Base-by-base conservation (phyloP, 2,797 vertebrate species). In the Eupleurogrammus muticus region DNA sequence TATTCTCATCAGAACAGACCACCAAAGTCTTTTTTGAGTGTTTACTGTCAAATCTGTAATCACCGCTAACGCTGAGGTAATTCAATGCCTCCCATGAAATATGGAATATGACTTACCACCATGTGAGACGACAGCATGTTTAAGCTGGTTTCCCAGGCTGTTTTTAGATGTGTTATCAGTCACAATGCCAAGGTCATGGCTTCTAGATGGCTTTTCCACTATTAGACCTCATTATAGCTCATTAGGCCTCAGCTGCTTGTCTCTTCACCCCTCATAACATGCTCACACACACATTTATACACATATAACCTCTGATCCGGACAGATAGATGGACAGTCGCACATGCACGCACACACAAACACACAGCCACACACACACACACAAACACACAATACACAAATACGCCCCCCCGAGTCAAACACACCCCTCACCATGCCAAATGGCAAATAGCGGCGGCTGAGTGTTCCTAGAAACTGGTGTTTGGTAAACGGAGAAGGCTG, bases 181-280 rank as follows among this genome's bases (percentile, higher is more conserved):
- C 87, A 87, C 90, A 91, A 92, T 92, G 82, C 91, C 91, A 92
- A 92, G 91, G 91, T 89, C 90, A 81, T 86, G 92, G 89, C 91
- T 92, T 85, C 87, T 86, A 89, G 87, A 93, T 90, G 88, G 75
- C 84, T 92, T 93, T 95, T 94, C 92, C 90, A 92, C 92, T 91
- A 92, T 94, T 94, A 94, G 90, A 77, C 83, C 89, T 93, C 94
- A 95, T 95, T 95, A 95, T 86, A 91, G 83, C 89, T 93, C 93
- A 94, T 94, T 94, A 94, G 82, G 71, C 86, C 75, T 92, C 93
- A 94, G 94, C 93, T 95, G 93, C 91, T 90, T 75, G 85, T 91
- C 87, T 91, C 86, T 77, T 90, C 80, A 79, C 75, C 83, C 84
- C 83, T 83, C 73, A 19, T 68, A 85, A 91, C 86, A 89, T 60